phyloP scores from a whole-genome alignment of 2,888 invertebrate species.

The Euclidia mi region DNA sequence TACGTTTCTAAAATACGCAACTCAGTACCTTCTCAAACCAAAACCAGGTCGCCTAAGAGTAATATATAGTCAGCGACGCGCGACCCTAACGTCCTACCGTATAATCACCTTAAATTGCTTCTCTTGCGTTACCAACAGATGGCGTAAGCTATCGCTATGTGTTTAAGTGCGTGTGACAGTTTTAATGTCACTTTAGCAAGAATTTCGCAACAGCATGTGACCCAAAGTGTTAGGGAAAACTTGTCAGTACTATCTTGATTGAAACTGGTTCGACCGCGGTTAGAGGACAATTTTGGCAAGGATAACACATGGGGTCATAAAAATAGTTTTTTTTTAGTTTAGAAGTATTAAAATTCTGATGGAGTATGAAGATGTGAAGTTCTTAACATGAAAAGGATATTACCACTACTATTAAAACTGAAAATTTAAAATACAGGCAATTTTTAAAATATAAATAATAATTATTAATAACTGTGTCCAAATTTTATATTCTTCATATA shows the following conservation, averaged over 20 bases:
- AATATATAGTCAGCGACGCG: slow-evolving; percentile 50
- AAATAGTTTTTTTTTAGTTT: too few species aligned
- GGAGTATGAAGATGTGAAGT: too few species aligned
- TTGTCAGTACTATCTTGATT: slow-evolving; percentile 36
- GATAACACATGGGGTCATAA: too few species aligned
- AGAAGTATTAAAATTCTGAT: too few species aligned
- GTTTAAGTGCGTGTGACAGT: slow-evolving; percentile 55
- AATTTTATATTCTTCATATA: too few species aligned
- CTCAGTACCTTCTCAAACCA: too few species aligned
- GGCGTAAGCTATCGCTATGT: slow-evolving; percentile 46
- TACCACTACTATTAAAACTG: too few species aligned
- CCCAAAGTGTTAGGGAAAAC: slow-evolving; percentile 42
- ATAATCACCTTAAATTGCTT: slow-evolving; percentile 53
- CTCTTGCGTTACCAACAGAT: slow-evolving; percentile 33
- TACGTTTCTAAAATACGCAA: too few species aligned
- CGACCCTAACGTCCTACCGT: slow-evolving; percentile 45
- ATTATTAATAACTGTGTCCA: too few species aligned
- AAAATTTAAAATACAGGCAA: too few species aligned
- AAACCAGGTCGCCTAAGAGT: slow-evolving; percentile 48
- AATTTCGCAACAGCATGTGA: slow-evolving; percentile 38
- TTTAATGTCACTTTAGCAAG: slow-evolving; percentile 47
- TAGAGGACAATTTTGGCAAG: slow-evolving; percentile 22
- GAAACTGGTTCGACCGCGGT: slow-evolving; percentile 31
- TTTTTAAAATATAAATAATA: too few species aligned
- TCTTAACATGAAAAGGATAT: too few species aligned